These are phyloP conservation scores for Ormyrus labotus DNA, from an alignment of 2,888 invertebrate genomes.

Conservation along the genomic window DNA sequence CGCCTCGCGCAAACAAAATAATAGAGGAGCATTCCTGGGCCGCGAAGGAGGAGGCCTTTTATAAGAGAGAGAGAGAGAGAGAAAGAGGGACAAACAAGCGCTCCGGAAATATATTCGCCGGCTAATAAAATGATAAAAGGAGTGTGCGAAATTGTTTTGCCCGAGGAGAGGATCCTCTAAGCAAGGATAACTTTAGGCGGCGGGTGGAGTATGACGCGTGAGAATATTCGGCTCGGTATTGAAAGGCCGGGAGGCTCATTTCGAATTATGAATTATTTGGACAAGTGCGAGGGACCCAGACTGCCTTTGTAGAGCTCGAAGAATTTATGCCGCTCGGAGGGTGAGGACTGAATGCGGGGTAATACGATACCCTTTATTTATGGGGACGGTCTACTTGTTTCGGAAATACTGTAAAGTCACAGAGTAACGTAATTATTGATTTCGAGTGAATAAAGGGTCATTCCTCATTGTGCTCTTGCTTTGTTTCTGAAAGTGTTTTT, in stretches of 20 bases:
- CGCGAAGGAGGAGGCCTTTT: neutral
- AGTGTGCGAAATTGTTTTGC: constrained; percentile 50
- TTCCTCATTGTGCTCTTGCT: too few relatives aligned
- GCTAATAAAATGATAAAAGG: constrained; percentile 52
- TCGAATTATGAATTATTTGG: constrained; percentile 37
- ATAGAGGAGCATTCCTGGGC: constrained; percentile 59
- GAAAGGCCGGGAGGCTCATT: neutral
- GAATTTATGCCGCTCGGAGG: too few relatives aligned
- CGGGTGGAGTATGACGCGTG: neutral
- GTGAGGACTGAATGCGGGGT: neutral
- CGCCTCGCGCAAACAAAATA: constrained; percentile 61
- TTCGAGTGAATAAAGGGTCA: too few relatives aligned
- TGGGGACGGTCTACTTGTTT: neutral
- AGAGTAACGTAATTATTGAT: too few relatives aligned
- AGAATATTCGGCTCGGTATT: neutral
- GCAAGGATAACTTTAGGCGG: too few relatives aligned
- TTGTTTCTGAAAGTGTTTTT: too few relatives aligned
- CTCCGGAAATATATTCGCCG: constrained; percentile 30
- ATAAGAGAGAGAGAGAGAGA: neutral
- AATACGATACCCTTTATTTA: constrained; percentile 11
- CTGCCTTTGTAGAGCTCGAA: too few relatives aligned
- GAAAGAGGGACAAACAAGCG: constrained; percentile 36
- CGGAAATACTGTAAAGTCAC: too few relatives aligned
- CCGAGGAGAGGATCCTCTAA: too few relatives aligned
- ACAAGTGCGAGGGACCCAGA: constrained; percentile 3